Evolutionary conservation across 2,888 invertebrate species (phyloP), one percentile per base, ranked within the genome.

Genomic region (Xanthorhoe designata): DNA sequence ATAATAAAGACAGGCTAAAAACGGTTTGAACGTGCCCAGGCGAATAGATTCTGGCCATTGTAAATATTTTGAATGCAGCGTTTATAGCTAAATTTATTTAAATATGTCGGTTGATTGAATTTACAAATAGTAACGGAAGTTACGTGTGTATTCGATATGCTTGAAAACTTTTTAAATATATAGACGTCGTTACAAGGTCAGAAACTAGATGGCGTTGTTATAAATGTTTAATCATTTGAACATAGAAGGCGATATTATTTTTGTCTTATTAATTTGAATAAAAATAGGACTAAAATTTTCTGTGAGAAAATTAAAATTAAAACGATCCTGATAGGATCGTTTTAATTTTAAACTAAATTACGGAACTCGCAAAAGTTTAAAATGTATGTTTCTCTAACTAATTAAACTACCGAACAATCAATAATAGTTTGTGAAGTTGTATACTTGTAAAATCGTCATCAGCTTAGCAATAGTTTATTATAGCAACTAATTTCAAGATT

Each of bases 21-120:
- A 75, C 76, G 73, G 74, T 75, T n/a, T 71, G 66, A 66, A 68
- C 71, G 71, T 68, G 73, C 64, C 52, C 61, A 10, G 52, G 47
- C 64, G 49, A 66, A 63, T 57, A 49, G 52, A 51, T 19, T 38
- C 51, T 52, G 50, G 56, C 62, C 45, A 61, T 72, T 71, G 70
- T 71, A 53, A 67, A 55, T 67, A 59, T 47, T 45, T 45, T 47
- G 17, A 17, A 47, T 6, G 2, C 17, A 15, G 47, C 13, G 13
- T 54, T 38, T 42, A 54, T 49, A 49, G 49, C 35, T 6, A 15
- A 17, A 47, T 54, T 29, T 13, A 49, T 61, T 42, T 51, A 51
- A 53, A 62, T 38, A 52, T 38, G 49, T 29, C 62, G 55, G 59
- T 56, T 42, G 56, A 47, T 45, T 59, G 29, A 42, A 42, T 55